These are phyloP conservation scores for Delichon dasypus DNA, from an alignment of 2,797 vertebrate genomes.

Conservation along the genomic window DNA sequence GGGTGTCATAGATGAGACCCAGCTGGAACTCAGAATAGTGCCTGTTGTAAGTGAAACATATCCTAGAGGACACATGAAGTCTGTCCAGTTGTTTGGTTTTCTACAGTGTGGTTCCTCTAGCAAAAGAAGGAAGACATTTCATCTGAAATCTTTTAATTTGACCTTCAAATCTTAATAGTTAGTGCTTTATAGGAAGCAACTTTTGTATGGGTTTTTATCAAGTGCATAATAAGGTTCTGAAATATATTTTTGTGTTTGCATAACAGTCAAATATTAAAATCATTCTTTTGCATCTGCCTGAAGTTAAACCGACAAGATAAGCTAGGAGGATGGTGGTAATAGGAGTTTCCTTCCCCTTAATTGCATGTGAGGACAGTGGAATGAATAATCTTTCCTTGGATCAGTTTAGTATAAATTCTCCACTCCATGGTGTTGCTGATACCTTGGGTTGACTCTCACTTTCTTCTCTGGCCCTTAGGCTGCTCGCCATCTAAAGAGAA, in stretches of 20 bases:
- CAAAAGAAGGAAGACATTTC: not conserved
- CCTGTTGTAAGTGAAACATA: fast-evolving
- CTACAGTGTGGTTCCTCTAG: not conserved
- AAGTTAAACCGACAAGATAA: not conserved
- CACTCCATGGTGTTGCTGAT: not conserved
- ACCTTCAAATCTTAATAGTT: not conserved
- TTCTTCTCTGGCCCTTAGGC: not conserved
- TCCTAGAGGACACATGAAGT: not conserved
- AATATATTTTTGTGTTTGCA: not conserved
- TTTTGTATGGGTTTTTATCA: not conserved
- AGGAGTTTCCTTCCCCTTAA: not conserved
- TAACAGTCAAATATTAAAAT: not conserved
- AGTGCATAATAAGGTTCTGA: not conserved
- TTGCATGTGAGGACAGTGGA: not conserved
- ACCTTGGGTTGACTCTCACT: not conserved
- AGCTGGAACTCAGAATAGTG: not conserved
- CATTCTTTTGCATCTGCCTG: not conserved
- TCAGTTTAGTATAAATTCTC: not conserved
- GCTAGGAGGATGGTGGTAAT: not conserved
- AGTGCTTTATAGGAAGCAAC: not conserved
- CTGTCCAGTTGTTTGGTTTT: not conserved
- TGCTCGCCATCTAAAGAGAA: fast-evolving
- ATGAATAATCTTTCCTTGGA: not conserved
- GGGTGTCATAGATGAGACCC: not conserved
- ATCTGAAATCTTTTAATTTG: not conserved